Evolutionary conservation across 2,888 invertebrate genomes (phyloP).

Genomic region (Drosophila siamana): DNA sequence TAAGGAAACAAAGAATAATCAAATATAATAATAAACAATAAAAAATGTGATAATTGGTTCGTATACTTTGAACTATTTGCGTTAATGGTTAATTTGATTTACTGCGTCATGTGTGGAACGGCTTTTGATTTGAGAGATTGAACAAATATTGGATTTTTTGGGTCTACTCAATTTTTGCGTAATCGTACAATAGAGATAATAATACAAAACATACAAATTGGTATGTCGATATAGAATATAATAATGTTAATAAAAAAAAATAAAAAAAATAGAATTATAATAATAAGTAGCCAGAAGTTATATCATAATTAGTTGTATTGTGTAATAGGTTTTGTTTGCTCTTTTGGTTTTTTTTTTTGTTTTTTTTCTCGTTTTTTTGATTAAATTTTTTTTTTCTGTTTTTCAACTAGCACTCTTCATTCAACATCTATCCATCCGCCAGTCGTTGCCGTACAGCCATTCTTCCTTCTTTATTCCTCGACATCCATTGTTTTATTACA

Average conservation of each 20-base stretch:
- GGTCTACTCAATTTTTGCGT: conserved; percentile 6
- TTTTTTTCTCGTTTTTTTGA: conserved; percentile 2
- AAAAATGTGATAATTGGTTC: not conserved
- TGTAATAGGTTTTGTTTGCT: conserved; percentile 17
- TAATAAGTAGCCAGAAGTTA: conserved; percentile 39
- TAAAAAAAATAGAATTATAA: conserved; percentile 23
- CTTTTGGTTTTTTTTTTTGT: conserved; percentile 5
- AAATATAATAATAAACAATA: conserved; percentile 7
- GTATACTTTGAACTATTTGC: conserved; percentile 15
- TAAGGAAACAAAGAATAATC: conserved; percentile 4
- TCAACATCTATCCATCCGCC: not conserved
- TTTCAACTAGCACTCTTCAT: conserved; percentile 27
- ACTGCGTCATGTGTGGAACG: conserved; percentile 35
- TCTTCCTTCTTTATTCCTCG: not conserved
- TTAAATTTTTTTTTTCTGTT: conserved; percentile 5
- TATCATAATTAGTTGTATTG: conserved; percentile 20
- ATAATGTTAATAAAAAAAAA: conserved; percentile 11
- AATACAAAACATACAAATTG: conserved; percentile 40
- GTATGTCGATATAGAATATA: conserved; percentile 12
- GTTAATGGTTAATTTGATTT: conserved; percentile 6
- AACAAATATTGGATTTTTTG: not conserved
- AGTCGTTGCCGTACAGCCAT: not conserved
- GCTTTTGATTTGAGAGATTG: conserved; percentile 36
- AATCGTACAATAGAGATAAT: conserved; percentile 33
- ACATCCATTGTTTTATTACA: conserved; percentile 1